Evolutionary conservation across 1,140 invertebrate genomes (phyloP).

Genomic region (Bombus turneri): DNA sequence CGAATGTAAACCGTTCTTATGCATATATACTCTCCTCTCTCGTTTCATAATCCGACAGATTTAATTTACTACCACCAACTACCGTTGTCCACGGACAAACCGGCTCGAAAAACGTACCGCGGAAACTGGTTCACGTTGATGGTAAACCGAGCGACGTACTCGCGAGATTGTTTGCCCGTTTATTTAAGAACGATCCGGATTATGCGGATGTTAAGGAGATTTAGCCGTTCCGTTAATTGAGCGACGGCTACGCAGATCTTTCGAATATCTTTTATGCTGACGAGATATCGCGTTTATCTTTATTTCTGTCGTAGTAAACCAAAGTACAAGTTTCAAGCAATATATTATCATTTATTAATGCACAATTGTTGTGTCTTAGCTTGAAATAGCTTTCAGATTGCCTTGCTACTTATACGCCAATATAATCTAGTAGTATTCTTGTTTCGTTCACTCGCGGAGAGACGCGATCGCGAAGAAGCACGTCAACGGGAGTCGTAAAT

Average conservation of each 20-base stretch:
- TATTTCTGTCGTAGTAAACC: no score
- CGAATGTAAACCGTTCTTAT: constrained; percentile 68
- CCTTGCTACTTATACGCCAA: no score
- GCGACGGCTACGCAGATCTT: background rate
- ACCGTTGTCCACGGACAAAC: background rate
- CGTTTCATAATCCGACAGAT: constrained; percentile 63
- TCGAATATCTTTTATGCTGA: background rate
- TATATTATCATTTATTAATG: no score
- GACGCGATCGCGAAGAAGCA: no score
- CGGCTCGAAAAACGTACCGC: constrained; percentile 36
- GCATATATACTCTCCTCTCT: constrained; percentile 44
- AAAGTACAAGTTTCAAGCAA: no score
- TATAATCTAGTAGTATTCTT: no score
- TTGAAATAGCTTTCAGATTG: no score
- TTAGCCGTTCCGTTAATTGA: background rate
- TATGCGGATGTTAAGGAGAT: background rate
- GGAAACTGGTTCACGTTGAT: background rate
- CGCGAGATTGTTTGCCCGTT: constrained; percentile 16
- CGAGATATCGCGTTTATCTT: background rate
- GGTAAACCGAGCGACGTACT: background rate
- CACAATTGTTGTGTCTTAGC: no score
- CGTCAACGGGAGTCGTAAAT: no score
- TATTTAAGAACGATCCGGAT: background rate
- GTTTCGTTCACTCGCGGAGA: no score
- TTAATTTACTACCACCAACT: constrained; percentile 60